Conservation (phyloP, 1,140 invertebrate genomes). For the Eurosta solidaginis region DNA sequence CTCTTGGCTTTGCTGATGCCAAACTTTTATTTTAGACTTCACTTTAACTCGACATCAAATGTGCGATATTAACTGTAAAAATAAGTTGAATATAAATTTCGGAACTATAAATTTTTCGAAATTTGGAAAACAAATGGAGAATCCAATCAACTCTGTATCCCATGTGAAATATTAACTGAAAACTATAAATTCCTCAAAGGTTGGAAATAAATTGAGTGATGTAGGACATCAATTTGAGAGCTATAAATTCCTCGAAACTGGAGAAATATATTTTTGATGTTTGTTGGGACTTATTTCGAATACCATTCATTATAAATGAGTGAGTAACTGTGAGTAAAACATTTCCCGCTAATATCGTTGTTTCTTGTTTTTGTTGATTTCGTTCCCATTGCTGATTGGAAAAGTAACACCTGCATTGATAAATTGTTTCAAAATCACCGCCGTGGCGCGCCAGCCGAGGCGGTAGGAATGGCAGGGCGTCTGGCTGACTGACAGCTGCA, state of each 20-base stretch:
- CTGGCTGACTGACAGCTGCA: background rate
- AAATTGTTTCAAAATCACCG: slow-evolving; percentile 29
- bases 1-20: background rate
- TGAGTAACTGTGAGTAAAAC: slow-evolving; percentile 6
- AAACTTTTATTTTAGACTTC: background rate
- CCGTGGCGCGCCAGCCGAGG: background rate
- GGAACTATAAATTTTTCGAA: no score
- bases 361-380: background rate
- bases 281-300: no score
- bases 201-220: no score
- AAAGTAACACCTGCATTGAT: slow-evolving; percentile 28
- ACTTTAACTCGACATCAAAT: background rate
- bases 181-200: no score
- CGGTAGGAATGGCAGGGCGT: background rate
- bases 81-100: no score
- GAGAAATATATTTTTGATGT: no score
- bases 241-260: no score
- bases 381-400: background rate
- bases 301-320: background rate
- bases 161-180: no score
- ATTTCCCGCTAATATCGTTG: background rate
- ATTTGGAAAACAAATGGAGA: no score
- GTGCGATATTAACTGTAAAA: no score
- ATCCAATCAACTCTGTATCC: no score
- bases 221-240: no score